Evolutionary conservation across 64 coral and sea anemone genomes (phyloP), one percentile per base, ranked within the genome.

Genomic region (Catalaphyllia jardinei): DNA sequence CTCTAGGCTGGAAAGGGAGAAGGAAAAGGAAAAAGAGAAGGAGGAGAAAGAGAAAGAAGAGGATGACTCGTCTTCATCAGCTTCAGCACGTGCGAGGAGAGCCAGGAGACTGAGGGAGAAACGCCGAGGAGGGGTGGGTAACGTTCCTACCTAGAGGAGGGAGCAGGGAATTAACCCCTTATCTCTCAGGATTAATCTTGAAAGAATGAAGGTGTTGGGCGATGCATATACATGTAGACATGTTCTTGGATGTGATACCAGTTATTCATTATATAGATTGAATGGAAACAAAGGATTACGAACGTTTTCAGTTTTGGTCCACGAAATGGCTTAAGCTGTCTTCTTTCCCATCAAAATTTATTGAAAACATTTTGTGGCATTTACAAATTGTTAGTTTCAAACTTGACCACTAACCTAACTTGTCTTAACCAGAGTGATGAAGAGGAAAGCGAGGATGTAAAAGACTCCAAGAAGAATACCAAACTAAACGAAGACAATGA

Each of bases 401-500:
- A 24, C 20, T 19, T 11, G 16, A 77, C 8, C 75, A 38, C 4
- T 77, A 10, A 31, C 0, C 65, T 73, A n/a, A 60, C n/a, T 82
- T 39, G 4, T 79, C n/a, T 79, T 61, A 5, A 8, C 13, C 20
- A 97, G 95, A 93, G 88, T 57, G 95, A 97, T 27, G 97, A 99
- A 35, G 97, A 98, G 10, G 80, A 88, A 35, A 79, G 87, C 8
- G 78, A 86, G 11, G 96, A 95, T 9, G 77, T 74, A 5, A 92
- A 87, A 86, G 89, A 94, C 28, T 64, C 96, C 15, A 94, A 95
- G 71, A 99, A 91, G 91, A 95, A 99, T 57, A 94, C 96, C 14
- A 98, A 94, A 38, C 63, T 93, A 75, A 93, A 99, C 61, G 95
- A 94, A 54, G 95, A 93, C 67, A 79, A 78, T 83, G 96, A 98